Conservation (phyloP, 2,797 vertebrate species). For the Acipenser transmontanus region DNA sequence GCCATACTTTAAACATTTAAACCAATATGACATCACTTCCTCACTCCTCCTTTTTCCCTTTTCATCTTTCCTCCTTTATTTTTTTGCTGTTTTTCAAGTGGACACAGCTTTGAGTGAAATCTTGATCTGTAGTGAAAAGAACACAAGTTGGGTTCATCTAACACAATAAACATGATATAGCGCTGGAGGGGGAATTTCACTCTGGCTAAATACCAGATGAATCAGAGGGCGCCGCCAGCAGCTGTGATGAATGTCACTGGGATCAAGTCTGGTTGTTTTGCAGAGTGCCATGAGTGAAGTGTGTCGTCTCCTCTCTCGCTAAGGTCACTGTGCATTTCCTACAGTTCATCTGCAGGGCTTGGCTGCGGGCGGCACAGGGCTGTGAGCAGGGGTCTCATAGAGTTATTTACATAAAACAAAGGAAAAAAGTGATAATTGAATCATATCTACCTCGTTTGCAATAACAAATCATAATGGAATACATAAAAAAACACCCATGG, state of each 20-base stretch:
- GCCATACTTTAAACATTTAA: no score
- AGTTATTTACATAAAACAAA: slow-evolving; percentile 18
- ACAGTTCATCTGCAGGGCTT: slow-evolving; percentile 56
- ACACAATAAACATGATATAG: slow-evolving; percentile 60
- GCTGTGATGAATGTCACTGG: slow-evolving; percentile 63
- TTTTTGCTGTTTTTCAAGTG: not conserved
- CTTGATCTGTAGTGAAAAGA: slow-evolving; percentile 46
- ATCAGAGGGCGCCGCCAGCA: slow-evolving; percentile 57
- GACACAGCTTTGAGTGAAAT: slow-evolving; percentile 50
- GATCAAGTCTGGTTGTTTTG: slow-evolving; percentile 52
- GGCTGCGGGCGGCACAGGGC: slow-evolving; percentile 42
- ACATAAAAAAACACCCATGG: not conserved
- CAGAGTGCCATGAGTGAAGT: slow-evolving; percentile 56
- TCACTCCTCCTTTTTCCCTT: no score
- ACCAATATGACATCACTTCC: no score
- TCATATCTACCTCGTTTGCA: not conserved
- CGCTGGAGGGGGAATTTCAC: slow-evolving; percentile 48
- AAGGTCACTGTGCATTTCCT: slow-evolving; percentile 61
- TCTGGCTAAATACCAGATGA: slow-evolving; percentile 65
- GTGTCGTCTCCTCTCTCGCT: slow-evolving; percentile 45
- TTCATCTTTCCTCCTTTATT: not conserved
- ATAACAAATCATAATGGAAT: not conserved
- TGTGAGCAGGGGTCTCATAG: not conserved
- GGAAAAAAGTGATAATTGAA: slow-evolving; percentile 46
- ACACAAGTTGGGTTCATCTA: slow-evolving; percentile 54